Evolutionary conservation across 2,888 invertebrate genomes (phyloP).

Genomic region (Tachina grossa): DNA sequence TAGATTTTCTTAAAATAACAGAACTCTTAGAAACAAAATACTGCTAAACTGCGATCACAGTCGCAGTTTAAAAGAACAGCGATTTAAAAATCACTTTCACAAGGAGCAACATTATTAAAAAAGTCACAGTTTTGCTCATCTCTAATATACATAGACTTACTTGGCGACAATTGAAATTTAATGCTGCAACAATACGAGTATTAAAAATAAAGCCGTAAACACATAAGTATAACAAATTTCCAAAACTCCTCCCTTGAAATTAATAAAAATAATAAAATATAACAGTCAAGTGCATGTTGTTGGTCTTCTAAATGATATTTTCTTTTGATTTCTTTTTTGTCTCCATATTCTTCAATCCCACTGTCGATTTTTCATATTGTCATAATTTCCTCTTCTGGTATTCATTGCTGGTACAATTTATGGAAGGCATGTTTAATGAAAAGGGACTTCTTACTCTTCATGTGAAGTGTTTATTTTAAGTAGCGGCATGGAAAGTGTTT

Average conservation of each 20-base stretch:
- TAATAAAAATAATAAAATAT: background rate
- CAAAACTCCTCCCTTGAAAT: background rate
- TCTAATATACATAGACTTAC: slow-evolving; percentile 1
- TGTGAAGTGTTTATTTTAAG: slow-evolving; percentile 35
- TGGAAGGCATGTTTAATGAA: slow-evolving; percentile 33
- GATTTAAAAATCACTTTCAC: too few relatives aligned
- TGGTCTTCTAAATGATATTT: slow-evolving; percentile 1
- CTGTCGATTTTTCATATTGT: slow-evolving; percentile 27
- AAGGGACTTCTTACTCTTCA: slow-evolving; percentile 10
- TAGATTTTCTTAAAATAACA: too few relatives aligned
- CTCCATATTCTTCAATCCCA: background rate
- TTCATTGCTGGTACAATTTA: slow-evolving; percentile 17
- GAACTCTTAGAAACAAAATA: too few relatives aligned
- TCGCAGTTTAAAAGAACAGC: too few relatives aligned
- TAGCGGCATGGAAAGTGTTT: slow-evolving; percentile 41
- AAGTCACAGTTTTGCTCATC: too few relatives aligned
- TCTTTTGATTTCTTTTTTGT: background rate
- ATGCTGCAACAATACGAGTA: background rate
- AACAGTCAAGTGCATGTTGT: slow-evolving; percentile 1
- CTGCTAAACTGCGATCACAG: too few relatives aligned
- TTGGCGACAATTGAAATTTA: slow-evolving; percentile 15
- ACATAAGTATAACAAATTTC: slow-evolving; percentile 20
- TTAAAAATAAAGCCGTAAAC: background rate
- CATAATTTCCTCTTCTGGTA: slow-evolving; percentile 27
- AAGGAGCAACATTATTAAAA: too few relatives aligned